Conservation (phyloP, 2,888 invertebrate genomes). For the Adelognathus sp. region DNA sequence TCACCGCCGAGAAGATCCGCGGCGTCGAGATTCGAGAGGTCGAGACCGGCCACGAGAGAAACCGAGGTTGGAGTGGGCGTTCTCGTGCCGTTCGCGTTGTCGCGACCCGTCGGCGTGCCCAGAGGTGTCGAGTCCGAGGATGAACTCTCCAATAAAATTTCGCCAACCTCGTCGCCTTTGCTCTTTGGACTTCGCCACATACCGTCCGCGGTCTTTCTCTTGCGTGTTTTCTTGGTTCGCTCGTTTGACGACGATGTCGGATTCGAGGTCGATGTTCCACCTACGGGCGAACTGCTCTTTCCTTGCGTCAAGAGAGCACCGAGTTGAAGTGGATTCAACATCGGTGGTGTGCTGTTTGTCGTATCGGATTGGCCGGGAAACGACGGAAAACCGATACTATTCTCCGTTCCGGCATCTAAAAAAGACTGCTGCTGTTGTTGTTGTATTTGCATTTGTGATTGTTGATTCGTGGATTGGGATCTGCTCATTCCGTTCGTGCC, state of each 20-base stretch:
- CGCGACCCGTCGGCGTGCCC: slow-evolving; percentile 82
- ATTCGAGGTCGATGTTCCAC: slow-evolving; percentile 58
- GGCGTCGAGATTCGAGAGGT: slow-evolving; percentile 85
- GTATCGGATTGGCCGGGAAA: slow-evolving; percentile 81
- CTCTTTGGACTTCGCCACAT: slow-evolving; percentile 86
- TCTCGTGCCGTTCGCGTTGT: slow-evolving; percentile 81
- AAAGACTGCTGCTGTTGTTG: slow-evolving; percentile 79
- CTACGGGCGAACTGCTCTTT: slow-evolving; percentile 68
- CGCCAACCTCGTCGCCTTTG: slow-evolving; percentile 82
- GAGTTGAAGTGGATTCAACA: slow-evolving; percentile 78
- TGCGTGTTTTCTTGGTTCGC: slow-evolving; percentile 82
- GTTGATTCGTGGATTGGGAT: slow-evolving; percentile 51
- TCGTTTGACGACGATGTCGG: slow-evolving; percentile 78
- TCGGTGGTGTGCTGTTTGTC: slow-evolving; percentile 72
- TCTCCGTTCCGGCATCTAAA: slow-evolving; percentile 82
- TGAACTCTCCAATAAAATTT: slow-evolving; percentile 85
- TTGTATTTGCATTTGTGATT: slow-evolving; percentile 57
- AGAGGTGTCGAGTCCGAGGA: slow-evolving; percentile 84
- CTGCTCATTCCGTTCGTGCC: slow-evolving; percentile 60
- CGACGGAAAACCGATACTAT: slow-evolving; percentile 81
- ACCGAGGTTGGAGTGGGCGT: slow-evolving; percentile 82
- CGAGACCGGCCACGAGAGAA: slow-evolving; percentile 78
- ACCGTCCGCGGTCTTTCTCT: slow-evolving; percentile 85
- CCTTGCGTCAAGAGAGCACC: slow-evolving; percentile 76
- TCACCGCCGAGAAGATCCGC: slow-evolving; percentile 83